Evolutionary conservation across 2,113 vertebrate genomes (phyloP), one percentile per base, ranked within the genome.

Genomic region (Rhea pennata): DNA sequence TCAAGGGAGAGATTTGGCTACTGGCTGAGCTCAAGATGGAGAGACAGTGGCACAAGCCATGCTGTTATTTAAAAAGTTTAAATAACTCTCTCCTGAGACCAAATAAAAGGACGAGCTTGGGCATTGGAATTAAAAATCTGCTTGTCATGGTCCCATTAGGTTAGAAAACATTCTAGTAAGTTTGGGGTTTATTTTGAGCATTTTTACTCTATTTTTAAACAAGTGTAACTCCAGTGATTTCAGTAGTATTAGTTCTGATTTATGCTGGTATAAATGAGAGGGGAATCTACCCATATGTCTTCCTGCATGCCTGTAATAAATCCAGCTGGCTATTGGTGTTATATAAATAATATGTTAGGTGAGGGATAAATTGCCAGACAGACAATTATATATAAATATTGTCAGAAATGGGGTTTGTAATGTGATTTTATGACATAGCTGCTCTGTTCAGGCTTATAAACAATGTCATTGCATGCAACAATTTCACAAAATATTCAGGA

Each of bases 301-400:
- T 96, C 64, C 81, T 89, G 54, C 17, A 91, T 87, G 77, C 33
- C 62, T 89, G 53, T 62, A 87, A 96, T 91, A 95, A 93, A 93
- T 96, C 46, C 81, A 85, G 42, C 23, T 70, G 74, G 53, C 40
- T 95, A 77, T 64, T 89, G 80, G 21, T 94, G 66, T 44, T 73
- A 29, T 87, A 94, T 92, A 96, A 91, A 95, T 94, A 96, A 79
- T 61, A 59, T 10, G 48, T 42, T 71, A 66, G 2, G 26, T 61
- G 72, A 27, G 6, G 66, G 21, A 94, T 76, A 92, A 92, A 91
- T 92, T 93, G 36, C 20, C 80, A 87, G 62, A 82, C 51, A 87
- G 70, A 84, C 42, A 8, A 15, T 51, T 92, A 58, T 17, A 31
- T 87, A 91, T 87, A 92, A 92, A 92, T 95, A 82, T 85, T 92